phyloP scores from a whole-genome alignment of 2,888 invertebrate genomes.

The Portevinia maculata region DNA sequence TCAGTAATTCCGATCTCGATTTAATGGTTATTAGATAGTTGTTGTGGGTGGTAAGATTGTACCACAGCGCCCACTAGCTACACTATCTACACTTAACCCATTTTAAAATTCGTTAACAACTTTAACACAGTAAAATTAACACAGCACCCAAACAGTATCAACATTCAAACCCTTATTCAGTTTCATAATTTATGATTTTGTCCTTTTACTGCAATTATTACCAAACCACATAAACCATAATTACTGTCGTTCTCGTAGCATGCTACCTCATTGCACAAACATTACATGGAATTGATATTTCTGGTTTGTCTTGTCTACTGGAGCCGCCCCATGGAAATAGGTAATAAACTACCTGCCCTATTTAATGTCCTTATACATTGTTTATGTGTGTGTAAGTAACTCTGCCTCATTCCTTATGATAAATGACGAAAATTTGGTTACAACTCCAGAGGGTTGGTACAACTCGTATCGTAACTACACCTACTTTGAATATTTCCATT shows the following conservation, averaged over 20 bases:
- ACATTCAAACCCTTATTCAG: conserved; percentile 18
- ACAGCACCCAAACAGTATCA: too few relatives aligned
- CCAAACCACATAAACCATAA: conserved; percentile 46
- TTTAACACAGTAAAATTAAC: too few relatives aligned
- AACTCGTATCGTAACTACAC: not conserved
- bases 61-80: too few relatives aligned
- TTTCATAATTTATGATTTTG: conserved; percentile 43
- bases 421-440: conserved; percentile 11
- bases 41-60: too few relatives aligned
- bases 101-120: too few relatives aligned
- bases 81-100: too few relatives aligned
- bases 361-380: conserved; percentile 33
- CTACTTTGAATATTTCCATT: not conserved
- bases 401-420: not conserved
- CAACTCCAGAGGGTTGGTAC: conserved; percentile 14
- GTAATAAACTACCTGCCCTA: conserved; percentile 12
- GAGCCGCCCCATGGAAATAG: conserved; percentile 41
- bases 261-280: conserved; percentile 26
- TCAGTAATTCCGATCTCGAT: too few relatives aligned
- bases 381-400: conserved; percentile 18
- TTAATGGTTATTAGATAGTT: too few relatives aligned
- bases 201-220: conserved; percentile 54
- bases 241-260: conserved; percentile 35
- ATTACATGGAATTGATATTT: not conserved
- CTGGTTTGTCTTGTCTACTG: conserved; percentile 17